Base-by-base conservation (phyloP, 2,797 vertebrate species). In the Chaetodon trifasciatus region DNA sequence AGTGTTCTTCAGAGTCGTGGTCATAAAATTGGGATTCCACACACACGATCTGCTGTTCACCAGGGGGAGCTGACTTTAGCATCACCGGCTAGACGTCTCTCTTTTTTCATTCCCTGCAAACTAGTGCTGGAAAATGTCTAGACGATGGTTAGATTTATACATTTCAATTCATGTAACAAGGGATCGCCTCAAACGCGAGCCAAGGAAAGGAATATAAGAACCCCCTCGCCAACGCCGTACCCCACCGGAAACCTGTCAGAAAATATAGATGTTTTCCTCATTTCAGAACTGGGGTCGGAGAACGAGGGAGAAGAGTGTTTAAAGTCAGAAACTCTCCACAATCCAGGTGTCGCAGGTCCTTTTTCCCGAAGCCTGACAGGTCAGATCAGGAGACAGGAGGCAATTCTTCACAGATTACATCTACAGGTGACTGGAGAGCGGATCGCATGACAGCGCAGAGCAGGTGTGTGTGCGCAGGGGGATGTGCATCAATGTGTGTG, bases 91-190 rank as follows among this genome's bases (percentile, higher is more conserved):
- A 96, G 95, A 97, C 95, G 13, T 96, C 92, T 95, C 61, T 64
- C 21, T 61, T 95, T 96, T 94, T 96, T 50, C 16, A 52, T 35
- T 63, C 50, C 94, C 73, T 95, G 93, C 95, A 94, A 96, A 96
- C 95, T 96, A 88, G 93, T 93, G 94, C 95, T 97, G 96, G 95
- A 97, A 97, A 97, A 97, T 94, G 96, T 98, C 97, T 97, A 97
- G 96, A 98, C 96, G 89, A 95, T 93, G 93, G 95, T 96, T 95
- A 94, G 96, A 97, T 97, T 97, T 97, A 97, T 96, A 96, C 96
- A 96, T 97, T 96, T 97, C 96, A 96, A 95, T 96, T 96, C 95
- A 96, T 96, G 96, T 96, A 97, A 97, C 96, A 96, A 96, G 96
- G 96, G 96, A 97, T 96, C 95, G 96, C 95, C 96, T 97, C 94